Evolutionary conservation across 1,140 invertebrate species (phyloP).

Genomic region (Ephestia elutella): DNA sequence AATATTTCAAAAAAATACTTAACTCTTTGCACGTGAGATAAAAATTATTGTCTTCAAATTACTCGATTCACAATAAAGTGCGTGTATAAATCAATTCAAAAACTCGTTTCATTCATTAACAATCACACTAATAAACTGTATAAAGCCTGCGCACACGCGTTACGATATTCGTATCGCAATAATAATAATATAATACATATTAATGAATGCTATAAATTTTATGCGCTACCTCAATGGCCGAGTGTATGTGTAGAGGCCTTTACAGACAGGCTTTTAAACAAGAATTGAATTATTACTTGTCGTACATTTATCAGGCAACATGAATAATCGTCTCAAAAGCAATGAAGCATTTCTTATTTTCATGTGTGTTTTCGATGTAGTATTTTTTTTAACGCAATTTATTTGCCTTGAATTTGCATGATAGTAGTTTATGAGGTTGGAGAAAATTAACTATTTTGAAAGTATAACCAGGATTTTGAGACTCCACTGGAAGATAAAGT

Average conservation of each 20-base stretch:
- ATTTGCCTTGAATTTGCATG: too few species aligned
- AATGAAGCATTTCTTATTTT: slow-evolving; percentile 66
- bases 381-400: background rate
- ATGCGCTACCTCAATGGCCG: slow-evolving; percentile 22
- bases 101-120: slow-evolving; percentile 11
- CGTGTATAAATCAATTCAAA: background rate
- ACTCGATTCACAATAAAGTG: background rate
- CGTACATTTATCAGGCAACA: slow-evolving; percentile 59
- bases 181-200: slow-evolving; percentile 26
- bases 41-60: slow-evolving; percentile 5
- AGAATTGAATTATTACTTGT: slow-evolving; percentile 64
- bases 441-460: background rate
- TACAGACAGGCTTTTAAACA: slow-evolving; percentile 49
- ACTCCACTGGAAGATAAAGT: too few species aligned
- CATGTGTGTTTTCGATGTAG: slow-evolving; percentile 47
- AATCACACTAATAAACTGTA: slow-evolving; percentile 16
- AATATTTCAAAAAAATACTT: slow-evolving; percentile 9
- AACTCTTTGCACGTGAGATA: background rate
- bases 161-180: slow-evolving; percentile 10
- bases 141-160: slow-evolving; percentile 21
- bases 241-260: slow-evolving; percentile 28
- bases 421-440: too few species aligned
- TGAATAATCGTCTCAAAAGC: slow-evolving; percentile 61
- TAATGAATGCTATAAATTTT: slow-evolving; percentile 37
- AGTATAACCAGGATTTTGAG: too few species aligned